Conservation (phyloP, 1,140 invertebrate genomes). For the Caenorhabditis latens region DNA sequence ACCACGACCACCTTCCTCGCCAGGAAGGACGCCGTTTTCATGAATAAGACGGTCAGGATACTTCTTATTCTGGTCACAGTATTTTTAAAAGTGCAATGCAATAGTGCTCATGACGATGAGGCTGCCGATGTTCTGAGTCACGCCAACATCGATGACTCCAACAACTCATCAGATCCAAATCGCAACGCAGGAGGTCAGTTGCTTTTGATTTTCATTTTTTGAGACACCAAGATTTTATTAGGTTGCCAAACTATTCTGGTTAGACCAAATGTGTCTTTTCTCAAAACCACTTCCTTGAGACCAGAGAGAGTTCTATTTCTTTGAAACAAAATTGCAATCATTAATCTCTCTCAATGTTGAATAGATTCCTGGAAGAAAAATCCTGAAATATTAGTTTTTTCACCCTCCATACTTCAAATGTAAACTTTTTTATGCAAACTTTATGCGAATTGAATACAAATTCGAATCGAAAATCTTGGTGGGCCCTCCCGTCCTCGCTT, state of each 20-base stretch:
- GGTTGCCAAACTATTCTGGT: no score
- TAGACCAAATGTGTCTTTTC: no score
- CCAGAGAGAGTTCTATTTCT: background rate
- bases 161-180: conserved; percentile 41
- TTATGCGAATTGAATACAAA: conserved; percentile 43
- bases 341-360: background rate
- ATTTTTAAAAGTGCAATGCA: conserved; percentile 31
- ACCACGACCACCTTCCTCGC: conserved; percentile 33
- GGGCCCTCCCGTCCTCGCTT: background rate
- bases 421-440: conserved; percentile 49
- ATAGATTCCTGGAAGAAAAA: background rate
- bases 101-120: conserved; percentile 25
- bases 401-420: conserved; percentile 4
- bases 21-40: conserved; percentile 42
- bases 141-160: background rate
- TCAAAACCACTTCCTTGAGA: no score
- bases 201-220: background rate
- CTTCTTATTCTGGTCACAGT: conserved; percentile 48
- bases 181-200: conserved; percentile 6
- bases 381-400: background rate
- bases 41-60: conserved; percentile 32
- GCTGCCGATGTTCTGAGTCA: conserved; percentile 20
- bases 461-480: background rate
- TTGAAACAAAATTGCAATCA: background rate
- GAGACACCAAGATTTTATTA: background rate